Base-by-base conservation (phyloP, 2,113 vertebrate genomes). In the Eclectus roratus region DNA sequence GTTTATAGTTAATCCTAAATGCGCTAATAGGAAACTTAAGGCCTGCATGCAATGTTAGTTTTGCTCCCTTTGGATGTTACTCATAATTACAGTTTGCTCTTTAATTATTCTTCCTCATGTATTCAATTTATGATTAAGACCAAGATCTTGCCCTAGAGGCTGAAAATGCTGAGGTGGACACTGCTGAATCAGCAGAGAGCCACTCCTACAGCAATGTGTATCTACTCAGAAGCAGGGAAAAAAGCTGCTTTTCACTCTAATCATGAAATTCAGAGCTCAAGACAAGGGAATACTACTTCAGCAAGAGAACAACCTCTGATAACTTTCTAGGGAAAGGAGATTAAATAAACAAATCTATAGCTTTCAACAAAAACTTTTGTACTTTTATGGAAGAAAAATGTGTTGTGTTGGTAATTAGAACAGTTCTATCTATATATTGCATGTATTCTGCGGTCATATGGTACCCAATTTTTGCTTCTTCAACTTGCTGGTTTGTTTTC, bases 31-130 rank as follows among this genome's bases (percentile, higher is more conserved):
- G 92, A 98, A 97, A 93, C 89, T 76, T 78, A 97, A 94, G 80
- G 33, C 64, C 79, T 92, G 69, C 29, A 89, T 74, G 96, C 95
- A 94, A 19, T 90, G 81, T 52, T 96, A 92, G 71, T 85, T 96
- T 97, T 97, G 29, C 33, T 98, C 97, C 97, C 97, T 97, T 97
- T 95, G 94, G 97, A 96, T 97, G 79, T 96, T 95, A 77, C 66
- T 97, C 87, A 96, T 98, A 98, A 98, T 98, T 98, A 97, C 84
- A 97, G 77, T 97, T 97, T 97, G 82, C 58, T 96, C 63, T 97
- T 97, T 97, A 98, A 98, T 98, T 98, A 98, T 97, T 97, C 89
- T 97, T 96, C 91, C 73, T 97, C 78, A 90, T 97, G 91, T 97
- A 96, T 96, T 97, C 94, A 97, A 96, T 98, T 98, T 98, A 97